phyloP scores from a whole-genome alignment of 2,113 vertebrate genomes.

The Emydura subglobosa region DNA sequence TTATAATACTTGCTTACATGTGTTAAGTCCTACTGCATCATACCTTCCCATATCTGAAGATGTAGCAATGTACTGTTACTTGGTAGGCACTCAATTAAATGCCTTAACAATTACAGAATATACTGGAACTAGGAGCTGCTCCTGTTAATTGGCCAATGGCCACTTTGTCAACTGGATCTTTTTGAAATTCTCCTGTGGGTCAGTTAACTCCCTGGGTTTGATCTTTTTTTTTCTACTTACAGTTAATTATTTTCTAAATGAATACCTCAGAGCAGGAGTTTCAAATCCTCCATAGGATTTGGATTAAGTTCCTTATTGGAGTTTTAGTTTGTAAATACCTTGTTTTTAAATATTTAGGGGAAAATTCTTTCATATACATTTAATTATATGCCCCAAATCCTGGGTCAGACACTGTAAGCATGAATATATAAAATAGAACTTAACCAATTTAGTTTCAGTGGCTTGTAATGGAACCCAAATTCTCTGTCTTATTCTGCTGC shows the following conservation, averaged over 20 bases:
- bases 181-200: not conserved
- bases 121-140: not conserved
- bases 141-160: not conserved
- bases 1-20: not conserved
- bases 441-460: not conserved
- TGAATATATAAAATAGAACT: not conserved
- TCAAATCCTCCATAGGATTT: not conserved
- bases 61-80: not conserved
- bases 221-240: not conserved
- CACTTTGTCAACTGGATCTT: not conserved
- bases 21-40: not conserved
- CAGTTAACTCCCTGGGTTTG: not conserved
- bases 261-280: constrained; percentile 23
- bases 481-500: not conserved
- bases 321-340: not conserved
- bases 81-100: accelerated
- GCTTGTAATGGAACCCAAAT: not conserved
- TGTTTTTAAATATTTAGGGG: not conserved
- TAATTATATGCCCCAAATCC: not conserved
- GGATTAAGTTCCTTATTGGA: constrained; percentile 7
- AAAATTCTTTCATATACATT: not conserved
- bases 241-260: constrained; percentile 3
- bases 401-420: not conserved
- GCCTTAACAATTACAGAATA: accelerated
- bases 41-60: not conserved